Percentiles rank a stretch among this genome's conserved stretches.
phyloP scores from a whole-genome alignment of 2,888 invertebrate species.

The Orthonevra nobilis region DNA sequence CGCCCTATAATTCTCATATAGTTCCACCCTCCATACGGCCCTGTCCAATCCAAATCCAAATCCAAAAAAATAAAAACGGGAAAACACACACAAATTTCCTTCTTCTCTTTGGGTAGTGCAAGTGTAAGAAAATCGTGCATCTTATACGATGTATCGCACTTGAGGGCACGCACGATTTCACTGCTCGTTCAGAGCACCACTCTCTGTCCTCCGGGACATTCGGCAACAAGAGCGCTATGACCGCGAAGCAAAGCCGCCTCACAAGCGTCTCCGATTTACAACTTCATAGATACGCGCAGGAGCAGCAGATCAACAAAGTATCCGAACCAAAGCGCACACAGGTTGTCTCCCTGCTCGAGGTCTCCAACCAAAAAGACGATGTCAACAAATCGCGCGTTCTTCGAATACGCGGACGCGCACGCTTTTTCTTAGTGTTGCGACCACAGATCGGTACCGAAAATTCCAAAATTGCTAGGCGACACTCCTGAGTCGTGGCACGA shows the following conservation, averaged over 20 bases:
- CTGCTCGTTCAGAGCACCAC: constrained; percentile 57
- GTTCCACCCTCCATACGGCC: background rate
- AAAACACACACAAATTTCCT: constrained; percentile 35
- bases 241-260: constrained; percentile 41
- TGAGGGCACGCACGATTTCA: constrained; percentile 74
- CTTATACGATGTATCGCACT: constrained; percentile 73
- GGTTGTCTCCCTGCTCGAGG: constrained; percentile 34
- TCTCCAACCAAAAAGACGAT: too few species aligned
- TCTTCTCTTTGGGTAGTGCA: constrained; percentile 56
- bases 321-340: constrained; percentile 39
- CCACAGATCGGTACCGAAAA: constrained; percentile 62
- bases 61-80: too few species aligned
- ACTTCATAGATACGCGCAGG: constrained; percentile 57
- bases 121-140: constrained; percentile 72
- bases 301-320: constrained; percentile 37
- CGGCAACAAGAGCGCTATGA: constrained; percentile 9
- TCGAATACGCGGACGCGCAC: constrained; percentile 66
- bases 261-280: constrained; percentile 51
- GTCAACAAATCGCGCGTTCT: constrained; percentile 69
- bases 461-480: constrained; percentile 60
- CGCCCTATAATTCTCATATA: too few species aligned
- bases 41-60: background rate
- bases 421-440: constrained; percentile 40
- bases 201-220: constrained; percentile 24
- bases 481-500: constrained; percentile 73